Percentiles rank a stretch among this genome's conserved stretches.
These are phyloP conservation scores for Latheticus oryzae DNA, from an alignment of 2,888 invertebrate genomes.

Conservation along the genomic window DNA sequence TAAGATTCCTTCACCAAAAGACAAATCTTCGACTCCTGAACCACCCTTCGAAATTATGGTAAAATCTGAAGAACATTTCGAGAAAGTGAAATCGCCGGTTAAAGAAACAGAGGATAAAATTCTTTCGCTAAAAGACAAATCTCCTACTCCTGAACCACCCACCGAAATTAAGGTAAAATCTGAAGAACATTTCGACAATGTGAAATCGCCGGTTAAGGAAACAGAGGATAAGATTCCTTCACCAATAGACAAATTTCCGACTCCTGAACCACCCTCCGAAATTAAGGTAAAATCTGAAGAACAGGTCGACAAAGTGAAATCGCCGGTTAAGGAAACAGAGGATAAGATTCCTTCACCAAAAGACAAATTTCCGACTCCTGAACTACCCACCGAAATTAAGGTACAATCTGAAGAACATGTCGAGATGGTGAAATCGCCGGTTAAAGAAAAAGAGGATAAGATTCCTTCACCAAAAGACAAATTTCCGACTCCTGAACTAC, in stretches of 20 bases:
- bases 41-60: conserved; percentile 1
- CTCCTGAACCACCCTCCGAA: conserved; percentile 7
- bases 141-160: conserved; percentile 15
- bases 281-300: conserved; percentile 1
- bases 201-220: not conserved
- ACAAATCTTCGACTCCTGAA: not conserved
- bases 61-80: not conserved
- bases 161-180: conserved; percentile 2
- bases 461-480: conserved; percentile 14
- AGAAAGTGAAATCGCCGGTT: conserved; percentile 6
- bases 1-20: conserved; percentile 1
- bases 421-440: conserved; percentile 1
- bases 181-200: not conserved
- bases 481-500: conserved; percentile 4
- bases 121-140: conserved; percentile 7
- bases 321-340: not conserved
- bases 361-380: conserved; percentile 12
- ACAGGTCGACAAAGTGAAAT: not conserved
- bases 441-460: conserved; percentile 1
- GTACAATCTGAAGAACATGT: not conserved
- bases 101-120: conserved; percentile 14
- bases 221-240: conserved; percentile 1
- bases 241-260: conserved; percentile 7
- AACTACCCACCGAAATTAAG: conserved; percentile 6
- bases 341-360: not conserved